Percentiles rank a stretch among this genome's conserved stretches.
Conservation (phyloP, 2,113 vertebrate genomes). For the Paramormyrops kingsleyae region DNA sequence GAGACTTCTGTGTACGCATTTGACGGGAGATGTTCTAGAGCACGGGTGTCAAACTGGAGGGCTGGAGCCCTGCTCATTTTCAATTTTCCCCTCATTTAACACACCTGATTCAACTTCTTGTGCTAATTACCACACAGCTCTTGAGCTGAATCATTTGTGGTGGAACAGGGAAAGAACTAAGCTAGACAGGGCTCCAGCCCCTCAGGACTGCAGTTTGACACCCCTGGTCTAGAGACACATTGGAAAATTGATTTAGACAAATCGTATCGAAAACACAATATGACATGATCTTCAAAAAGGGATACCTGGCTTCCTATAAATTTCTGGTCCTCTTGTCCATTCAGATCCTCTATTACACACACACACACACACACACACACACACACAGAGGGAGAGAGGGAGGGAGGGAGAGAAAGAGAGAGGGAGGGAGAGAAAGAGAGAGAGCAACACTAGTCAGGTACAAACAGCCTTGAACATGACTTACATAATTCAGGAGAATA, state of each 20-base stretch:
- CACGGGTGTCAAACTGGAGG: too few species aligned
- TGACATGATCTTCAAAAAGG: neutral
- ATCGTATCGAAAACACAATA: neutral
- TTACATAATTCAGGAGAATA: conserved; percentile 1
- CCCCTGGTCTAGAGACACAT: neutral
- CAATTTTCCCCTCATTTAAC: too few species aligned
- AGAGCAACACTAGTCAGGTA: neutral
- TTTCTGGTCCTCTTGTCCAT: conserved; percentile 54
- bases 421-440: neutral
- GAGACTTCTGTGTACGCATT: neutral
- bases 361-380: neutral
- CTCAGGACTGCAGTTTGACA: too few species aligned
- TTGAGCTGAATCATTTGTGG: too few species aligned
- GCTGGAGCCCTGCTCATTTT: too few species aligned
- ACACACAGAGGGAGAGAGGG: neutral
- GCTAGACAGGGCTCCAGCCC: too few species aligned
- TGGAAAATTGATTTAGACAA: neutral
- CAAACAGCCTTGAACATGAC: neutral
- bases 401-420: too few species aligned
- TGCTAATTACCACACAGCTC: too few species aligned
- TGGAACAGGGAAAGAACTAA: too few species aligned
- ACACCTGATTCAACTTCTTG: too few species aligned
- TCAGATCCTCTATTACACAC: conserved; percentile 47
- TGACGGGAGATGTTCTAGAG: neutral
- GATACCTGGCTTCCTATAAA: conserved; percentile 56